Percentiles rank a stretch among this genome's conserved stretches.
phyloP scores from a whole-genome alignment of 92 coral and sea anemone genomes.

The Pocillopora meandrina region DNA sequence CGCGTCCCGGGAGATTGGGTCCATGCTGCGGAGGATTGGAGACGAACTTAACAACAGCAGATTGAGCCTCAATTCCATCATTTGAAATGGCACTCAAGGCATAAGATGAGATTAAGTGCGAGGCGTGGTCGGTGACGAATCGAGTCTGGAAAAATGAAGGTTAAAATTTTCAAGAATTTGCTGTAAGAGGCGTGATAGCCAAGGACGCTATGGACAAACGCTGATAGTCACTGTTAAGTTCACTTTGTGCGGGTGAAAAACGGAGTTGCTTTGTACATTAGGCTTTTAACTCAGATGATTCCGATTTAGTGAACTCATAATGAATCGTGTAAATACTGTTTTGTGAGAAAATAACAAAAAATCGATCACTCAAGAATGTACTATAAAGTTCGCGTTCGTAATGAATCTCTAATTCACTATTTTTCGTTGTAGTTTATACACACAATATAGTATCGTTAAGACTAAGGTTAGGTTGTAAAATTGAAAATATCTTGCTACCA shows the following conservation, averaged over 20 bases:
- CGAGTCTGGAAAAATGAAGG: neutral
- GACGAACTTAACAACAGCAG: conserved; percentile 93
- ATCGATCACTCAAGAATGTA: neutral
- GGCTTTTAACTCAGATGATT: neutral
- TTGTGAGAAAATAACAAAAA: neutral
- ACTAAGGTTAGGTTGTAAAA: neutral
- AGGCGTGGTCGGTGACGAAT: neutral
- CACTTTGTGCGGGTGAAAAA: neutral
- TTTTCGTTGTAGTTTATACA: neutral
- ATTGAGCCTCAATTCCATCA: conserved; percentile 62
- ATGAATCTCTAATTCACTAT: neutral
- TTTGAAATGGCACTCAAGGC: conserved; percentile 11
- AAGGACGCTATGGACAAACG: neutral
- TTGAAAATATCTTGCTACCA: neutral
- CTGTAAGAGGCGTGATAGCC: neutral
- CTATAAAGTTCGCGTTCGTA: neutral
- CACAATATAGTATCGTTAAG: neutral
- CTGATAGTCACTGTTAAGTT: neutral
- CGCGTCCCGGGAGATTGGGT: conserved; percentile 84
- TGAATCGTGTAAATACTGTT: conserved; percentile 5
- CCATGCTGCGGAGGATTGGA: conserved; percentile 88
- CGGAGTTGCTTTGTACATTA: neutral
- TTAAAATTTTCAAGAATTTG: neutral
- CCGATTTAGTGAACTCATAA: conserved; percentile 2
- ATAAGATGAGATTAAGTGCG: neutral